phyloP scores from a whole-genome alignment of 2,113 vertebrate species.

The Galemys pyrenaicus region DNA sequence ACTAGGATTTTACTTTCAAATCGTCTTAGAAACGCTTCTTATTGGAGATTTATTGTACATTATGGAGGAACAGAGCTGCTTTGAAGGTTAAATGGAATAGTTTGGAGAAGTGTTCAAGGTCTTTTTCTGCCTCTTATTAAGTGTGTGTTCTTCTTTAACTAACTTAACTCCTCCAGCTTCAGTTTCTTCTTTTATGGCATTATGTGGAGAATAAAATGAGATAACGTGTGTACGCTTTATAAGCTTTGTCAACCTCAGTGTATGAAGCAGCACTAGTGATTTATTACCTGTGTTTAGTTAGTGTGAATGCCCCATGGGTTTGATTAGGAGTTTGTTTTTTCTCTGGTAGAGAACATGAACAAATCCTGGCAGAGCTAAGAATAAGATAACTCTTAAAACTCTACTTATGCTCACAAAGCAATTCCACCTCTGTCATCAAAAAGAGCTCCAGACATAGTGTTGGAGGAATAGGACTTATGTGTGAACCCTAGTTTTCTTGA shows the following conservation, averaged over 20 bases:
- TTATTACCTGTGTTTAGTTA: background rate
- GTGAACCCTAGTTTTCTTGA: background rate
- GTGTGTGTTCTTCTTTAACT: constrained; percentile 22
- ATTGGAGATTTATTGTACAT: constrained; percentile 60
- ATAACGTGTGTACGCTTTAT: background rate
- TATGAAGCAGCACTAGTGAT: background rate
- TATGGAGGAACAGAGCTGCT: constrained; percentile 43
- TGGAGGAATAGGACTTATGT: background rate
- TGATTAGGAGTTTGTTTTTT: background rate
- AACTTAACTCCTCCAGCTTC: background rate
- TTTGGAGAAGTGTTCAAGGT: background rate
- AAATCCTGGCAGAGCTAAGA: background rate
- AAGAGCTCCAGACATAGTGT: background rate
- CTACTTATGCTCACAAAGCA: background rate
- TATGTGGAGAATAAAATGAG: background rate
- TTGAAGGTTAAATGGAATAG: constrained; percentile 51
- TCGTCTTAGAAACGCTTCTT: constrained; percentile 59
- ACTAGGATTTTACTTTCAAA: constrained; percentile 72
- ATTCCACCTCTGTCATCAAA: background rate
- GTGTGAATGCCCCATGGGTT: background rate
- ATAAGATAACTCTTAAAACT: background rate
- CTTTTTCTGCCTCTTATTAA: constrained; percentile 50
- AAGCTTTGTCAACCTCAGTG: background rate
- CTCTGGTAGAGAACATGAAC: background rate
- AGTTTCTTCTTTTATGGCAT: background rate